Base-by-base conservation (phyloP, 2,888 invertebrate genomes). In the Vannuccia rotundouncinata region DNA sequence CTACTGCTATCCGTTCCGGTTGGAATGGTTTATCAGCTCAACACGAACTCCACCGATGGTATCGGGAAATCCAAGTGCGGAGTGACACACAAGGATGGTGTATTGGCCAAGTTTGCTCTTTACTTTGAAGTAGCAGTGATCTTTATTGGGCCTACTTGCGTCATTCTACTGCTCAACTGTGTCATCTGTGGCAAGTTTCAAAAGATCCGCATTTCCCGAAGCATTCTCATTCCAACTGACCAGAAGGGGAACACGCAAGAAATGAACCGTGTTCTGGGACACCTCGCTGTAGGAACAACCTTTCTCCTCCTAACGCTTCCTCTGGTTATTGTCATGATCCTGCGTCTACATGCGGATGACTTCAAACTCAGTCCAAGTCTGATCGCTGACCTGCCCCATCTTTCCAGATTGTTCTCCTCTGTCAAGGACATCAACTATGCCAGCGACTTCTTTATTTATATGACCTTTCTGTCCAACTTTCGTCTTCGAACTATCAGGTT, bases 381-480 rank as follows among this genome's bases (percentile, higher is more conserved):
- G 25, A 2, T 5, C 29, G 28, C 1, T 13, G 1, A 10, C 28
- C 30, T 80, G n/a, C 25, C 28, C 29, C 45, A 81, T 29, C 22
- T 73, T 1, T 81, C 80, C 1, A 60, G 81, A 29, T 30, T 81
- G 29, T 45, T 81, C 29, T 81, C 81, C 0, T 81, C 81, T 1
- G 5, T 81, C 0, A 81, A 81, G 29, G 81, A 81, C 31, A n/a
- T 81, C 27, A 81, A 60, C 66, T 81, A 82, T 28, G 28, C 66
- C 22, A 27, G 66, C 27, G 74, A 79, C 30, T 81, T 82, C 45
- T 81, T 80, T 31, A 29, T 81, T 22, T 81, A 81, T 45, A 29
- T 81, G 66, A 75, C 81, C 17, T 81, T 81, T 29, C 31, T 81
- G 29, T 27, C 28, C 5, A 81, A 80, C 10, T 81, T 81, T 25